Conservation (phyloP, 1,140 invertebrate species). For the Drosophila tsacasi region DNA sequence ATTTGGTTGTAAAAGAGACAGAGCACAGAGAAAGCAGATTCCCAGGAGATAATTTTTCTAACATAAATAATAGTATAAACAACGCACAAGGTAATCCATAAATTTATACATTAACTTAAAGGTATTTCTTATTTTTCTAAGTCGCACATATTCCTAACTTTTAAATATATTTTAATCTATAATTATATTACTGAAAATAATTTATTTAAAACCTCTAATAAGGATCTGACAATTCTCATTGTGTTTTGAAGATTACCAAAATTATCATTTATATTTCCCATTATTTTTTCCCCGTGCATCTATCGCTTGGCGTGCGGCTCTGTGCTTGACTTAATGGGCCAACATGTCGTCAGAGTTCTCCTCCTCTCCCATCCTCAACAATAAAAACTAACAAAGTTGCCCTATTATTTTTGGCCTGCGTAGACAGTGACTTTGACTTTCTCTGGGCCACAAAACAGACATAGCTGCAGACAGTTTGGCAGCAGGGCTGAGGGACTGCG, state of each 20-base stretch:
- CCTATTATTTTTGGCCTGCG: slow-evolving; percentile 72
- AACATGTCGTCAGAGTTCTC: slow-evolving; percentile 51
- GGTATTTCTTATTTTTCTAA: neutral
- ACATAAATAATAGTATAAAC: too few species aligned
- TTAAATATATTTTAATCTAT: neutral
- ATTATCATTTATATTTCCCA: neutral
- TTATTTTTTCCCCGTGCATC: neutral
- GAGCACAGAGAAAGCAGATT: too few species aligned
- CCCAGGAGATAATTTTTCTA: too few species aligned
- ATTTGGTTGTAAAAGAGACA: neutral
- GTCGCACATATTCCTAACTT: neutral
- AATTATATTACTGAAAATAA: neutral
- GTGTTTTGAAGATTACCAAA: neutral
- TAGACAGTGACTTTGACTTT: slow-evolving; percentile 57
- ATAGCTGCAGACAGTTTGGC: slow-evolving; percentile 71
- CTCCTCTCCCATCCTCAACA: slow-evolving; percentile 18
- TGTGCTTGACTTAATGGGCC: slow-evolving; percentile 63
- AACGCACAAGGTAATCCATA: too few species aligned
- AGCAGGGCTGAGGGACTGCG: slow-evolving; percentile 28
- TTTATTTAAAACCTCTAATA: neutral
- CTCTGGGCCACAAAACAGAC: slow-evolving; percentile 58
- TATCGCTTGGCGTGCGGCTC: slow-evolving; percentile 23
- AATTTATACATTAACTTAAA: too few species aligned
- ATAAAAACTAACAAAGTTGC: slow-evolving; percentile 55
- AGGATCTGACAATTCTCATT: neutral